phyloP scores from a whole-genome alignment of 1,140 invertebrate species.

The Phymorhynchus buccinoides region DNA sequence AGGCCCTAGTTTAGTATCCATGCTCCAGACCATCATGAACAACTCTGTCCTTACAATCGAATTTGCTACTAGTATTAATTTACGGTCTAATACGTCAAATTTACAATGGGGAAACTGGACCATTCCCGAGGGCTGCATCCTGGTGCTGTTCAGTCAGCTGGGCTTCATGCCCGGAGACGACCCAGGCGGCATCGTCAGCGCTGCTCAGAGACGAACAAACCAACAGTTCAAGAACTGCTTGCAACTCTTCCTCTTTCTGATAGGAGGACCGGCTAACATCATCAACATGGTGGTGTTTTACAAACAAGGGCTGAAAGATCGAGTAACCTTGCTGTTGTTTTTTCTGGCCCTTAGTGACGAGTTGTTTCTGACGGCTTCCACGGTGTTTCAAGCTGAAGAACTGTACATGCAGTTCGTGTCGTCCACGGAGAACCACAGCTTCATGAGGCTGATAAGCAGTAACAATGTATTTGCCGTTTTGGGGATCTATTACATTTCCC shows the following conservation, averaged over 20 bases:
- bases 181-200: too few relatives aligned
- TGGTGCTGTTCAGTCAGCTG: too few relatives aligned
- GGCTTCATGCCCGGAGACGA: too few relatives aligned
- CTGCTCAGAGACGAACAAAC: too few relatives aligned
- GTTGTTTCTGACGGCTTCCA: neutral
- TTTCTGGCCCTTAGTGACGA: neutral
- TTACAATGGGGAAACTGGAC: too few relatives aligned
- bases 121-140: too few relatives aligned
- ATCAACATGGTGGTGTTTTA: constrained; percentile 17
- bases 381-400: neutral
- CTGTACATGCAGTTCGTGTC: neutral
- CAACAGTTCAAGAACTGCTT: neutral
- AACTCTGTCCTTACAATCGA: too few relatives aligned
- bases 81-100: too few relatives aligned
- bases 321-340: neutral
- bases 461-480: neutral
- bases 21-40: too few relatives aligned
- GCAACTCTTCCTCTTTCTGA: neutral
- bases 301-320: neutral
- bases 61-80: too few relatives aligned
- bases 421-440: too few relatives aligned
- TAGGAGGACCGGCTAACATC: neutral
- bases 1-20: too few relatives aligned
- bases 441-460: neutral
- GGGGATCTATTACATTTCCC: neutral